Conservation (phyloP, 1,140 invertebrate species). For the Sipha flava region DNA sequence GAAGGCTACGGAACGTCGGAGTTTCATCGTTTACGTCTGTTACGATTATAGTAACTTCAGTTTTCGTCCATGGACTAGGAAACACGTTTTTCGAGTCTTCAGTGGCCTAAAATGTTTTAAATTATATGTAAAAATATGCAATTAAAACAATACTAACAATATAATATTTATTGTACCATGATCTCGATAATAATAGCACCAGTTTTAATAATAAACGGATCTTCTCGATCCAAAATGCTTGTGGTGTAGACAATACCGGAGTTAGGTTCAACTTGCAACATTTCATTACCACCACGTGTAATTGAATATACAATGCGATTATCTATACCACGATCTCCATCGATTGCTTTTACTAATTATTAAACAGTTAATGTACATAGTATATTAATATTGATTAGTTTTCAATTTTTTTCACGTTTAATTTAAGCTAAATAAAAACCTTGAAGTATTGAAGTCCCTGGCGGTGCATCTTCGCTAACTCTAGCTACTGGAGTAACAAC, state of each 20-base stretch:
- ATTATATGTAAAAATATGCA: not conserved
- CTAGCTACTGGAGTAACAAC: slow-evolving; percentile 75
- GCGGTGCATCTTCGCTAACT: slow-evolving; percentile 72
- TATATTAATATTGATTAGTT: slow-evolving; percentile 8
- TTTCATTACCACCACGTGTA: slow-evolving; percentile 57
- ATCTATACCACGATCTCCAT: slow-evolving; percentile 85
- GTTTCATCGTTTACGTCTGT: slow-evolving; percentile 93
- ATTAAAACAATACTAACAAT: not conserved
- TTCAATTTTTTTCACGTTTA: not conserved
- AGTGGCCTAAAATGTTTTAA: slow-evolving; percentile 51
- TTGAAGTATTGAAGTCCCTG: slow-evolving; percentile 71
- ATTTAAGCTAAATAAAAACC: slow-evolving; percentile 46
- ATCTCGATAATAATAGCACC: slow-evolving; percentile 81
- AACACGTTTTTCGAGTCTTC: slow-evolving; percentile 53
- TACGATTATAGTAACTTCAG: slow-evolving; percentile 85
- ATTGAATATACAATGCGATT: slow-evolving; percentile 77
- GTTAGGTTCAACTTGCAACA: slow-evolving; percentile 68
- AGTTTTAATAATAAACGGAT: slow-evolving; percentile 63
- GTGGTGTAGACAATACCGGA: slow-evolving; percentile 72
- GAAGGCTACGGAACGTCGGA: slow-evolving; percentile 66
- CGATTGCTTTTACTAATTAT: slow-evolving; percentile 70
- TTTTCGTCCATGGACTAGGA: slow-evolving; percentile 65
- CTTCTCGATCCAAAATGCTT: slow-evolving; percentile 69
- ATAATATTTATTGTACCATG: slow-evolving; percentile 52
- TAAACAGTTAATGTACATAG: slow-evolving; percentile 2